Conservation (phyloP, 2,888 invertebrate species). For the Drosophila mimica region DNA sequence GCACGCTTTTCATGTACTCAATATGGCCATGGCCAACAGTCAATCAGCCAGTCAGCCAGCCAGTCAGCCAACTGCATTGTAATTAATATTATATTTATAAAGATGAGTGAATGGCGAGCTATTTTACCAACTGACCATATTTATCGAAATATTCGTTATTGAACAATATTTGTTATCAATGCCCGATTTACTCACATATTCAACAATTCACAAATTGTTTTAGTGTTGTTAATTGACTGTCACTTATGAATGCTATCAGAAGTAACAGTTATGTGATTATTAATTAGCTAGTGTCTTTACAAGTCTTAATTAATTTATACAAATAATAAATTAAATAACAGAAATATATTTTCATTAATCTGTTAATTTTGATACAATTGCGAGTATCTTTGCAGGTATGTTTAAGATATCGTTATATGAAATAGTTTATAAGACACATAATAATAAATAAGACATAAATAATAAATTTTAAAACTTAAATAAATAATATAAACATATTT, state of each 20-base stretch:
- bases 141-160: background rate
- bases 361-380: background rate
- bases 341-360: background rate
- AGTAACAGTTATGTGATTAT: background rate
- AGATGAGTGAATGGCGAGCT: conserved; percentile 13
- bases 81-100: conserved; percentile 73
- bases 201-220: background rate
- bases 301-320: background rate
- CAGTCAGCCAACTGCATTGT: conserved; percentile 42
- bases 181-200: background rate
- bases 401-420: background rate
- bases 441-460: too few species aligned
- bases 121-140: background rate
- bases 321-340: too few species aligned
- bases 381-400: background rate
- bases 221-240: background rate
- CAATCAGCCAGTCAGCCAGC: conserved; percentile 24
- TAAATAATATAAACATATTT: background rate
- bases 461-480: background rate
- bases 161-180: background rate
- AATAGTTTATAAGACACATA: background rate
- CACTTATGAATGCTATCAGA: background rate
- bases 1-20: conserved; percentile 41
- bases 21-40: conserved; percentile 25
- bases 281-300: background rate